phyloP scores from a whole-genome alignment of 2,888 invertebrate species.

The Rhogogaster chlorosoma region DNA sequence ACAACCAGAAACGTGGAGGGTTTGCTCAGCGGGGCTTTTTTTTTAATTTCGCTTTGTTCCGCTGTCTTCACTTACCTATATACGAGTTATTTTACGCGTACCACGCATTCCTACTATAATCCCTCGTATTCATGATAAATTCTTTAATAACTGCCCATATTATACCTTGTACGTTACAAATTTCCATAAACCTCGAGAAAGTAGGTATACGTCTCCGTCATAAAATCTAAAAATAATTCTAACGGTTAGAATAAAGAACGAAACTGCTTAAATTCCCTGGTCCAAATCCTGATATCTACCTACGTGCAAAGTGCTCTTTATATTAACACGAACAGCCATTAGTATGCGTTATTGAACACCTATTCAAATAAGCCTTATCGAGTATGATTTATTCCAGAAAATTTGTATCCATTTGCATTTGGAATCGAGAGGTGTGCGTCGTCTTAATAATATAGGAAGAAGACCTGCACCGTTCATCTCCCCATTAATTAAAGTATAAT shows the following conservation, averaged over 20 bases:
- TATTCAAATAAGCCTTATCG: constrained; percentile 14
- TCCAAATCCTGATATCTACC: background rate
- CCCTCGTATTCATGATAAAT: background rate
- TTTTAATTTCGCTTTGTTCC: background rate
- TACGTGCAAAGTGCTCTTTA: background rate
- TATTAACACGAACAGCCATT: background rate
- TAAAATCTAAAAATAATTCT: background rate
- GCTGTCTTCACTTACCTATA: constrained; percentile 23
- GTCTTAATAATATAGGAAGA: background rate
- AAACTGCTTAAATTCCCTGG: background rate
- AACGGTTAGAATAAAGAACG: background rate
- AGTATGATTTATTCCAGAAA: background rate
- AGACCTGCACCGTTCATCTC: background rate
- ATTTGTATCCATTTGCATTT: constrained; percentile 8
- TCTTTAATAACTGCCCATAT: background rate
- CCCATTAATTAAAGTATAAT: background rate
- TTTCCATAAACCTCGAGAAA: background rate
- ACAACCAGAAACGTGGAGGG: background rate
- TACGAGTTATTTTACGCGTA: background rate
- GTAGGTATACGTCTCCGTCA: background rate
- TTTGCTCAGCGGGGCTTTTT: background rate
- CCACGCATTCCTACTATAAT: background rate
- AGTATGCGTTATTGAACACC: background rate
- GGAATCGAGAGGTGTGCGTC: background rate
- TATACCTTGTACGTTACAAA: background rate